Conservation (phyloP, 1,140 invertebrate species). For the Drosophila santomea region DNA sequence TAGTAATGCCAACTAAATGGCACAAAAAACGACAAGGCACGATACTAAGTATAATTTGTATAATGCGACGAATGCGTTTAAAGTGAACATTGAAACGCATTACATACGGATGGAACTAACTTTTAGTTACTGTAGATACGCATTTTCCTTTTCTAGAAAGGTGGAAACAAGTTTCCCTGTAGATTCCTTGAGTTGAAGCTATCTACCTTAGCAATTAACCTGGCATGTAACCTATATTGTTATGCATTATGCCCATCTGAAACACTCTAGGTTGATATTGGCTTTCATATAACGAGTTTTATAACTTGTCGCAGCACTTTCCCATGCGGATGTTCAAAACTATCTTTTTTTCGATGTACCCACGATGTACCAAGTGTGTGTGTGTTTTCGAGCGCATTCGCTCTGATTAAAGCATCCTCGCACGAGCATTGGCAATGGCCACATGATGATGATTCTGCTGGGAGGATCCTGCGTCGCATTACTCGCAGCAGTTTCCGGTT, state of each 20-base stretch:
- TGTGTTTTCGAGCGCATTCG: constrained; percentile 23
- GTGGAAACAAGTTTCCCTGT: no score
- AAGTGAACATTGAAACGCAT: no score
- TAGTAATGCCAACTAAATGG: not conserved
- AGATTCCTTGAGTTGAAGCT: no score
- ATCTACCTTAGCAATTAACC: no score
- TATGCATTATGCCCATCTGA: not conserved
- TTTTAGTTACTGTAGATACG: no score
- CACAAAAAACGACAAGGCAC: not conserved
- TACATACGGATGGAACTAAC: no score
- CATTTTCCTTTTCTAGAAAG: no score
- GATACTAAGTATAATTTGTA: no score
- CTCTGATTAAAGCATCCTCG: constrained; percentile 64
- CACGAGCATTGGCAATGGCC: constrained; percentile 22
- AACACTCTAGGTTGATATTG: not conserved
- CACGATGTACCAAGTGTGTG: constrained; percentile 1
- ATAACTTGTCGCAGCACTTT: not conserved
- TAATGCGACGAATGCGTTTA: no score
- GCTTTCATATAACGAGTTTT: not conserved
- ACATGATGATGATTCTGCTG: constrained; percentile 33
- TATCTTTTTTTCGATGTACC: constrained; percentile 17
- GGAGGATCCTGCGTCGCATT: constrained; percentile 43
- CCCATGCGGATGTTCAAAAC: not conserved
- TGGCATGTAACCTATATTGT: not conserved
- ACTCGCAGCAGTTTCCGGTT: constrained; percentile 61